Percentiles rank a stretch among this genome's conserved stretches.
These are phyloP conservation scores for Galerucella calmariensis DNA, from an alignment of 2,888 invertebrate genomes.

Conservation along the genomic window DNA sequence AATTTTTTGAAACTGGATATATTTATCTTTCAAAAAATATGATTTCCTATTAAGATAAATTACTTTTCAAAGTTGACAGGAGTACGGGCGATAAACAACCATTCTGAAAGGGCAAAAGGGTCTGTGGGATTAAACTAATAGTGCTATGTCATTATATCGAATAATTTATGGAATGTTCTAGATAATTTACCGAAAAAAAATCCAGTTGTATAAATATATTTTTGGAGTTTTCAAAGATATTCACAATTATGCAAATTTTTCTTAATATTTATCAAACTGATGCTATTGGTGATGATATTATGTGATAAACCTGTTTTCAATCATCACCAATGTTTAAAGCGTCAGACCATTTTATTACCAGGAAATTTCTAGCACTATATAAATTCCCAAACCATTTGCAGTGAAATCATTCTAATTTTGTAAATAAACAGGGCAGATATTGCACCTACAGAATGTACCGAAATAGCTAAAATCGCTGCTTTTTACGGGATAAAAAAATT, in stretches of 20 bases:
- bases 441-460: not conserved
- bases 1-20: not conserved
- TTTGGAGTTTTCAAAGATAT: too few species aligned
- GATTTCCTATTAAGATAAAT: not conserved
- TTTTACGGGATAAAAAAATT: too few species aligned
- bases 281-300: not conserved
- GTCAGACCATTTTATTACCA: slow-evolving; percentile 12
- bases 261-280: too few species aligned
- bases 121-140: slow-evolving; percentile 11
- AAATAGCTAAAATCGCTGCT: too few species aligned
- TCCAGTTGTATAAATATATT: too few species aligned
- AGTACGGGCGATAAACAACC: slow-evolving; percentile 5
- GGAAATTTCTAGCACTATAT: slow-evolving; percentile 16
- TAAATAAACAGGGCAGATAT: slow-evolving; percentile 16
- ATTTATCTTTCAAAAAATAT: not conserved
- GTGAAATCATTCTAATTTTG: slow-evolving; percentile 8
- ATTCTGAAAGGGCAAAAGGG: slow-evolving; percentile 2
- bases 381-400: slow-evolving; percentile 11
- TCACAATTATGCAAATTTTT: too few species aligned
- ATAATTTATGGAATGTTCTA: slow-evolving; percentile 12
- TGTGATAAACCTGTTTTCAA: slow-evolving; percentile 3
- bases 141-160: slow-evolving; percentile 2
- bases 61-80: not conserved
- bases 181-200: not conserved
- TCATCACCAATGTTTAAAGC: slow-evolving; percentile 6